phyloP scores from a whole-genome alignment of 2,113 vertebrate genomes.

The Plecturocebus donacophilus region DNA sequence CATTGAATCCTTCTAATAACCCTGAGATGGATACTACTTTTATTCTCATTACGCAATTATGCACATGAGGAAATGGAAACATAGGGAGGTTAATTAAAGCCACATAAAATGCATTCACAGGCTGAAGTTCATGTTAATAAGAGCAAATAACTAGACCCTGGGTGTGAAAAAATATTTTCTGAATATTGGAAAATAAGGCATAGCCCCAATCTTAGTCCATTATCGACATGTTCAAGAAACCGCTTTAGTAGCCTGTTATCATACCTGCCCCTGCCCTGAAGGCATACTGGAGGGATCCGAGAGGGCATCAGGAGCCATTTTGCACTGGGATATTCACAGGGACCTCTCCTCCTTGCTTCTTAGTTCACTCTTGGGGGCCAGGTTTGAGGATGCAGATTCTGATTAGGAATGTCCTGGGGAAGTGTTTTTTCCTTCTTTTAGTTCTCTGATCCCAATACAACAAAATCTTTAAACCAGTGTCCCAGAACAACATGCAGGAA shows the following conservation, averaged over 20 bases:
- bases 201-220: background rate
- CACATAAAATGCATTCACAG: background rate
- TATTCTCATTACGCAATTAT: conserved; percentile 2
- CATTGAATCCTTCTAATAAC: background rate
- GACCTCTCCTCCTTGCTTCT: background rate
- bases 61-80: background rate
- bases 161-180: conserved; percentile 43
- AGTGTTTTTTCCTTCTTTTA: background rate
- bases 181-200: background rate
- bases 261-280: background rate
- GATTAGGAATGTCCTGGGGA: background rate
- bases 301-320: background rate
- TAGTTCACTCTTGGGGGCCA: background rate
- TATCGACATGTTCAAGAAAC: background rate
- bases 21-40: background rate
- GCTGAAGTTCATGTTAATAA: conserved; percentile 35
- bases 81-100: background rate
- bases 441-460: background rate
- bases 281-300: background rate
- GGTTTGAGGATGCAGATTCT: background rate
- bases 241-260: background rate
- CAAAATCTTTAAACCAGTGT: background rate
- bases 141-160: background rate
- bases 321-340: background rate
- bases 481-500: background rate